phyloP scores from a whole-genome alignment of 2,797 vertebrate genomes.

The Sebastes itinus region DNA sequence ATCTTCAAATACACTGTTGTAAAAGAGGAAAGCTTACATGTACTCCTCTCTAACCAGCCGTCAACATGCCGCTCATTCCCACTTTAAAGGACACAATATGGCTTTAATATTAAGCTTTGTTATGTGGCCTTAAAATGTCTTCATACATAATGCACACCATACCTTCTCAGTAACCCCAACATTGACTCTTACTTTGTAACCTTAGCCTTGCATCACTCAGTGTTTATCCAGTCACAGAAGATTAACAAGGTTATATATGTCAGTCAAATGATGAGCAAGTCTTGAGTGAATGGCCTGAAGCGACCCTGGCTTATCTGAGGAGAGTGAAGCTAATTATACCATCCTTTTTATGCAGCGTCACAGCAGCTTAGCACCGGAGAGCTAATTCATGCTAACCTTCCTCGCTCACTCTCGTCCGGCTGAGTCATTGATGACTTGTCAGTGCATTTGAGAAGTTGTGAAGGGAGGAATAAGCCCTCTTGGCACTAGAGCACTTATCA shows the following conservation, averaged over 20 bases:
- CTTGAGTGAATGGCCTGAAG: conserved; percentile 38
- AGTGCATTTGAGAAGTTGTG: conserved; percentile 45
- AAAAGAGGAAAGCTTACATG: not conserved
- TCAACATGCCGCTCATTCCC: not conserved
- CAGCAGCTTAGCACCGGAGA: conserved; percentile 22
- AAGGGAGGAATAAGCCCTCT: conserved; percentile 41
- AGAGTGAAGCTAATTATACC: conserved; percentile 48
- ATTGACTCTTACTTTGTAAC: conserved; percentile 16
- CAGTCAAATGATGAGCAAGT: conserved; percentile 35
- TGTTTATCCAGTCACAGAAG: conserved; percentile 36
- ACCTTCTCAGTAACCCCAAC: conserved; percentile 1
- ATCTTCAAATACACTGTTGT: not conserved
- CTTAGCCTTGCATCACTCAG: conserved; percentile 11
- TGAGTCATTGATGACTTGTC: conserved; percentile 57
- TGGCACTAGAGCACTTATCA: conserved; percentile 23
- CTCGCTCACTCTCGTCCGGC: not conserved
- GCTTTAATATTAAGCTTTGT: not conserved
- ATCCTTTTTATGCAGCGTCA: conserved; percentile 16
- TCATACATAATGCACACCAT: not conserved
- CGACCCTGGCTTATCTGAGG: conserved; percentile 26
- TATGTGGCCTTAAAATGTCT: not conserved
- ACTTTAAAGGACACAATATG: not conserved
- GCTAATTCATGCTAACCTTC: conserved; percentile 57
- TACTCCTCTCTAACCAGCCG: not conserved
- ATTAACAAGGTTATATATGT: conserved; percentile 41